phyloP scores from a whole-genome alignment of 2,888 invertebrate genomes.

The Geotrupes spiniger region DNA sequence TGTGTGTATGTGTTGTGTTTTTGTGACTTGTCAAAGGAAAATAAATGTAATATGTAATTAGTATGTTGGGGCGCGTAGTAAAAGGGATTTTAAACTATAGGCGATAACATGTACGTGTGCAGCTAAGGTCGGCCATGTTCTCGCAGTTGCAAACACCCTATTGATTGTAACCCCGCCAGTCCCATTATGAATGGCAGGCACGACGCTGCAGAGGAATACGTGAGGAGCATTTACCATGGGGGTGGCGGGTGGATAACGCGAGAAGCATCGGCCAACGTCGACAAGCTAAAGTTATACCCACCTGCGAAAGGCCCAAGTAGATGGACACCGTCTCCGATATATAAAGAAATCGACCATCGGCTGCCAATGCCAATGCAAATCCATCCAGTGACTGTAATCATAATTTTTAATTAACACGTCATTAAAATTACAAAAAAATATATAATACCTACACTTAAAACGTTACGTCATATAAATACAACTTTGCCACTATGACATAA shows the following conservation, averaged over 20 bases:
- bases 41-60: constrained; percentile 28
- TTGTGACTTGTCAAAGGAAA: constrained; percentile 8
- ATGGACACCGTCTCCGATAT: constrained; percentile 99
- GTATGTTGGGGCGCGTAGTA: constrained; percentile 31
- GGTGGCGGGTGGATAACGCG: constrained; percentile 21
- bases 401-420: constrained; percentile 10
- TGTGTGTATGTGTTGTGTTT: not conserved
- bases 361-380: constrained; percentile 92
- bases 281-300: constrained; percentile 53
- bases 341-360: constrained; percentile 96
- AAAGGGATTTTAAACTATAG: constrained; percentile 39
- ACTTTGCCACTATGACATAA: too few relatives aligned
- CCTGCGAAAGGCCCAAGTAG: constrained; percentile 98
- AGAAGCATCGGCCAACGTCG: constrained; percentile 23
- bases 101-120: constrained; percentile 45
- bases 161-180: constrained; percentile 50
- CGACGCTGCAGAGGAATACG: constrained; percentile 60
- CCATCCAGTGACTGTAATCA: constrained; percentile 88
- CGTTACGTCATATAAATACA: too few relatives aligned
- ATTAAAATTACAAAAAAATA: too few relatives aligned
- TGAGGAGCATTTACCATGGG: constrained; percentile 54
- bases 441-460: too few relatives aligned
- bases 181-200: constrained; percentile 60
- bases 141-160: constrained; percentile 52
- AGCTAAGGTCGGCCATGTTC: constrained; percentile 50